phyloP scores from a whole-genome alignment of 35 echinoderm and acorn worm species.

The Ptychodera flava region DNA sequence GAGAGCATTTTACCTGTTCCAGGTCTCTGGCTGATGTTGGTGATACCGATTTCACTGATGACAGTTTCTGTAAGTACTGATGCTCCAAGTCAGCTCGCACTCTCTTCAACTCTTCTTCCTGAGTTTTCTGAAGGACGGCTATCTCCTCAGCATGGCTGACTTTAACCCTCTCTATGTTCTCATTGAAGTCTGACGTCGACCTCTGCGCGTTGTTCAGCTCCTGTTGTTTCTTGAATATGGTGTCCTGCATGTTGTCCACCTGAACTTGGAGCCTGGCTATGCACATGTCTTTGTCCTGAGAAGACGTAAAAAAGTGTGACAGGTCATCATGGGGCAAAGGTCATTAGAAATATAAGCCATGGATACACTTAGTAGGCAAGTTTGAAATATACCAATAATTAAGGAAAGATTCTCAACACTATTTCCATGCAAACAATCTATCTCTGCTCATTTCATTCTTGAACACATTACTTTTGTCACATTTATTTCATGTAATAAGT shows the following conservation, averaged over 20 bases:
- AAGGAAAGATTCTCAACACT: too few relatives aligned
- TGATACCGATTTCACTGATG: neutral
- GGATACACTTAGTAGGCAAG: too few relatives aligned
- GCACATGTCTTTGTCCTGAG: slow-evolving; percentile 76
- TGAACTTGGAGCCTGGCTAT: slow-evolving; percentile 67
- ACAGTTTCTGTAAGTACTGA: neutral
- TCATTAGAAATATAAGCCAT: neutral
- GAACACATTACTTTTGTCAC: too few relatives aligned
- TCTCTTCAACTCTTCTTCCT: slow-evolving; percentile 55
- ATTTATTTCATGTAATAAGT: too few relatives aligned
- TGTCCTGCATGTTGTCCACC: slow-evolving; percentile 75
- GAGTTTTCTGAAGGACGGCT: slow-evolving; percentile 42
- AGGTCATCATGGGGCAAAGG: too few relatives aligned
- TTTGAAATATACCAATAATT: neutral
- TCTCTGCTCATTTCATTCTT: too few relatives aligned
- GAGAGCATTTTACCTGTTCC: neutral
- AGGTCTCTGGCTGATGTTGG: neutral
- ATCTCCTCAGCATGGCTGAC: slow-evolving; percentile 53
- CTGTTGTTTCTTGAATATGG: slow-evolving; percentile 64
- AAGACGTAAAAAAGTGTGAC: too few relatives aligned
- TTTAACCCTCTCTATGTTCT: slow-evolving; percentile 18
- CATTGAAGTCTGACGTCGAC: slow-evolving; percentile 9
- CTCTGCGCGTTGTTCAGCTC: slow-evolving; percentile 31
- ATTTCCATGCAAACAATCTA: too few relatives aligned
- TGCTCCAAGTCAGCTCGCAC: slow-evolving; percentile 6